Evolutionary conservation across 2,113 vertebrate species (phyloP).

Genomic region (Upupa epops): DNA sequence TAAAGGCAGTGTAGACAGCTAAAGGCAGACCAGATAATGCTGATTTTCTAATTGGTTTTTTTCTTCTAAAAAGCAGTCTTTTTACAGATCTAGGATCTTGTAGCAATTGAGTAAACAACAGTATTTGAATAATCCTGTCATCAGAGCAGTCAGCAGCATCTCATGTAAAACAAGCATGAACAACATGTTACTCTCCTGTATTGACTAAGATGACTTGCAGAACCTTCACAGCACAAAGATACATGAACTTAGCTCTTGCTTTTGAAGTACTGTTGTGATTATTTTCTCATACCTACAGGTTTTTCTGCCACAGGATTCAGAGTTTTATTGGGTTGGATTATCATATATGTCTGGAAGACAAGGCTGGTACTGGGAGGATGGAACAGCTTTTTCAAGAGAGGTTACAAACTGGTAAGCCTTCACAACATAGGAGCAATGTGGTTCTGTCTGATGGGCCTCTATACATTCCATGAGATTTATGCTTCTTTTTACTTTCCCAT

Average conservation of each 20-base stretch:
- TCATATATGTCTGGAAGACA: not conserved
- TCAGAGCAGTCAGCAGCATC: not conserved
- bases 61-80: not conserved
- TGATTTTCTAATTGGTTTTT: not conserved
- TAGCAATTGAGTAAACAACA: not conserved
- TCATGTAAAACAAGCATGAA: not conserved
- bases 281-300: not conserved
- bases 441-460: not conserved
- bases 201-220: not conserved
- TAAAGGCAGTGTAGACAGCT: not conserved
- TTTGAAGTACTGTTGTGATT: not conserved
- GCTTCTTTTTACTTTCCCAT: not conserved
- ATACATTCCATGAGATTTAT: not conserved
- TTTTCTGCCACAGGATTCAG: not conserved
- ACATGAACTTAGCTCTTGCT: not conserved
- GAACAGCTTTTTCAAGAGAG: not conserved
- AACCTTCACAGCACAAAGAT: not conserved
- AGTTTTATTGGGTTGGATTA: conserved; percentile 32
- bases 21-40: not conserved
- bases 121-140: not conserved
- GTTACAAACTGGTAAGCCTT: not conserved
- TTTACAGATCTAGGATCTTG: not conserved
- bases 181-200: not conserved
- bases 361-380: conserved; percentile 25
- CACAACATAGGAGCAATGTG: not conserved